Conservation (phyloP, 2,888 invertebrate genomes). For the Galerucella pusilla region DNA sequence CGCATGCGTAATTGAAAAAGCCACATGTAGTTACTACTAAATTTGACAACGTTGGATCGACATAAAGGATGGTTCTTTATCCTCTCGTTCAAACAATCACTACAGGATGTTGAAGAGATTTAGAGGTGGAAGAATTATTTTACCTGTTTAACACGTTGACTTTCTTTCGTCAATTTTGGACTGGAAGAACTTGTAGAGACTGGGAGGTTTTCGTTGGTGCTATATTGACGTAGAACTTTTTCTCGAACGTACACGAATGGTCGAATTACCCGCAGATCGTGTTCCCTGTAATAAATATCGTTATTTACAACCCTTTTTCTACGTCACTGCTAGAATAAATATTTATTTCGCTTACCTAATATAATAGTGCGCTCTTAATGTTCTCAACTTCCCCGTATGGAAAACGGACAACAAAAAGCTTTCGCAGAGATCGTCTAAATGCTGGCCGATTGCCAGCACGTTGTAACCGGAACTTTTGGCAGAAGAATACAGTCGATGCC, state of each 20-base stretch:
- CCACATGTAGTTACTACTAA: too few species aligned
- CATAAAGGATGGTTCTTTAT: too few species aligned
- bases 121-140: neutral
- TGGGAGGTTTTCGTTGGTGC: conserved; percentile 78
- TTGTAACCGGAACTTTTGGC: conserved; percentile 84
- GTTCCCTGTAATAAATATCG: conserved; percentile 70
- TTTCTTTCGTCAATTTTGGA: conserved; percentile 60
- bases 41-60: too few species aligned
- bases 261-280: conserved; percentile 83
- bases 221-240: conserved; percentile 78
- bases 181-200: conserved; percentile 62
- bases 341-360: conserved; percentile 78
- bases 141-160: conserved; percentile 71
- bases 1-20: too few species aligned
- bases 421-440: conserved; percentile 85
- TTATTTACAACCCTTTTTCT: too few species aligned
- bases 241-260: conserved; percentile 90
- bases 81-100: too few species aligned
- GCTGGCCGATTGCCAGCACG: conserved; percentile 89
- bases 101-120: neutral
- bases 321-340: too few species aligned
- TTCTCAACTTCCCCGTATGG: conserved; percentile 81
- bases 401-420: conserved; percentile 85
- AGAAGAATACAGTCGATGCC: conserved; percentile 80
- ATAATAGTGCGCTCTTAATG: conserved; percentile 84